Percentiles rank a stretch among this genome's conserved stretches.
Conservation (phyloP, 2,113 vertebrate genomes). For the Apeltes quadracus region DNA sequence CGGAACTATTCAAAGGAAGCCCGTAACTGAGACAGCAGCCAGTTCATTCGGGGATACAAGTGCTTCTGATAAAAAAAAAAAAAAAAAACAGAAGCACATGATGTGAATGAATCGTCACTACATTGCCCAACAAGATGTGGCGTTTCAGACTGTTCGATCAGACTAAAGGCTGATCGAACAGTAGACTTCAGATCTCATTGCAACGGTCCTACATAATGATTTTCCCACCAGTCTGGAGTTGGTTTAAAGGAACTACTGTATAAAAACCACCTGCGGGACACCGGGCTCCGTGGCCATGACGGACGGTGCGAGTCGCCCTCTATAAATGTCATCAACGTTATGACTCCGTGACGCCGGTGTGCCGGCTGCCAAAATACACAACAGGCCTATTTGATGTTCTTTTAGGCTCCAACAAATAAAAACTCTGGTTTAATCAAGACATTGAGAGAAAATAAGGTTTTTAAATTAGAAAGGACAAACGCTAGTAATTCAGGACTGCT, state of each 20-base stretch:
- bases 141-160: background rate
- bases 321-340: background rate
- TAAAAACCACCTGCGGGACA: too few relatives aligned
- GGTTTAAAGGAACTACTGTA: conserved; percentile 19
- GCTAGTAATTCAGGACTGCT: too few relatives aligned
- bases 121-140: background rate
- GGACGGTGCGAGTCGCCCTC: background rate
- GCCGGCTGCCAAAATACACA: background rate
- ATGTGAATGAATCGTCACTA: background rate
- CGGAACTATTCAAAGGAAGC: conserved; percentile 8
- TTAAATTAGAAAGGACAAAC: too few relatives aligned
- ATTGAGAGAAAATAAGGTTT: too few relatives aligned
- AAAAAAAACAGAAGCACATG: too few relatives aligned
- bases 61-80: background rate
- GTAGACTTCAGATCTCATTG: conserved; percentile 21
- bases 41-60: background rate
- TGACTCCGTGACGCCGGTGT: background rate
- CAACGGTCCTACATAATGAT: conserved; percentile 26
- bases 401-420: background rate
- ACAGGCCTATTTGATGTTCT: background rate
- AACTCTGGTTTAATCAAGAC: background rate
- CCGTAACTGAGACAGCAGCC: background rate
- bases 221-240: conserved; percentile 23
- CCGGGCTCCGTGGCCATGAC: too few relatives aligned
- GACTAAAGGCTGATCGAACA: conserved; percentile 25